Base-by-base conservation (phyloP, 1,140 invertebrate genomes). In the Calycopis cecrops region DNA sequence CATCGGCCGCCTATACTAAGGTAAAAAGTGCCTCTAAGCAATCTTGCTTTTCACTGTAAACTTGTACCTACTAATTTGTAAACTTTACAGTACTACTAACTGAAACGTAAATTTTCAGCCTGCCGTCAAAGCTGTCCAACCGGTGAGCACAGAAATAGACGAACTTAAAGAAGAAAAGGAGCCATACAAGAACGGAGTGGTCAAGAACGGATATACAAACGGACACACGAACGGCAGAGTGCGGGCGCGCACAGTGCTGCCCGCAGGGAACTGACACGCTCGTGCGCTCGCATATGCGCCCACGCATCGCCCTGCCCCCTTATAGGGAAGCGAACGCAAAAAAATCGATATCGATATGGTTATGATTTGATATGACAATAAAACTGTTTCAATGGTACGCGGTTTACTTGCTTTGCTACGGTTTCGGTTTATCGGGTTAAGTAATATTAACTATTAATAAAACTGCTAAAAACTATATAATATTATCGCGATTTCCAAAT, bases 141-240 rank as follows among this genome's bases (percentile, higher is more conserved):
- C 76, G 28, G 66, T 62, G 38, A 62, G 58, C 47, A 76, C 71
- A 42, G 64, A 67, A 59, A 62, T 77, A 10, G 72, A 53, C 18
- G 51, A 50, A 21, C 33, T 12, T 14, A 50, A 65, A 35, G 70
- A 63, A 12, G 60, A 63, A 2, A 63, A 62, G 40, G 68, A 62
- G 35, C 62, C 44, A 16, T 86, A 81, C 68, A 79, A 78, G 63
- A 86, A 86, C 57, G 82, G 83, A 14, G 60, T 72, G 0, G 12
- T 75, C 35, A 75, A 71, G 66, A 85, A 84, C 69, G 75, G 79
- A 11, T 85, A 69, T 71, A 79, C 67, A 61, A 85, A 86, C 67
- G 83, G 81, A 0, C 67, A 77, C 63, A 50, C 67, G 60, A 73
- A 72, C 68, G 76, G 78, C 33, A 48, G 65, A 0, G 56, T 70